Evolutionary conservation across 2,888 invertebrate species (phyloP).

Genomic region (Mesoligia furuncula): DNA sequence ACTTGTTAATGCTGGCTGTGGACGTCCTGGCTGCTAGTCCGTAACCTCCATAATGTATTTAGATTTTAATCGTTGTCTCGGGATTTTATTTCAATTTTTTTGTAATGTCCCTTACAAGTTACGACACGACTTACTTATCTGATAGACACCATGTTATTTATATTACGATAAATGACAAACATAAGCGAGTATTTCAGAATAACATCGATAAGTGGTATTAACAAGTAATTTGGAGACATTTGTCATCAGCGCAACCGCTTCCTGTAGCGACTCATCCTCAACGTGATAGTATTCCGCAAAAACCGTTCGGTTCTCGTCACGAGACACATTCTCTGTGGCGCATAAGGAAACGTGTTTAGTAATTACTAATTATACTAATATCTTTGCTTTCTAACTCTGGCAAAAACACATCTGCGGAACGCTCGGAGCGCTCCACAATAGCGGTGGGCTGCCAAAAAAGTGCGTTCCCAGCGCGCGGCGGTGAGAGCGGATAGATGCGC

Average conservation of each 20-base stretch:
- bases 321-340: conserved; percentile 39
- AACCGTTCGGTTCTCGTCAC: conserved; percentile 20
- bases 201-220: conserved; percentile 29
- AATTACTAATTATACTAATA: conserved; percentile 69
- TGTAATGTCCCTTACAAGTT: neutral
- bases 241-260: conserved; percentile 35
- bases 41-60: neutral
- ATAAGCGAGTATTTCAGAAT: conserved; percentile 30
- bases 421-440: conserved; percentile 62
- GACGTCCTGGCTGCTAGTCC: neutral
- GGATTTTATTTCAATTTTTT: neutral
- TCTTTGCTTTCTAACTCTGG: conserved; percentile 68
- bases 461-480: conserved; percentile 67
- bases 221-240: conserved; percentile 24
- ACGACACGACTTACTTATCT: conserved; percentile 39
- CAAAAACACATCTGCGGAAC: conserved; percentile 66
- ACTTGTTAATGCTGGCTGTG: neutral
- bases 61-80: neutral
- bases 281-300: conserved; percentile 25
- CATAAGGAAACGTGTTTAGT: conserved; percentile 66
- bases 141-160: conserved; percentile 24
- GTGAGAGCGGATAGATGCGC: conserved; percentile 61
- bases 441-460: conserved; percentile 70
- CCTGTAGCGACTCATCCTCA: conserved; percentile 26
- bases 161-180: conserved; percentile 38